phyloP scores from a whole-genome alignment of 2,797 vertebrate genomes.

The Microcaecilia unicolor region DNA sequence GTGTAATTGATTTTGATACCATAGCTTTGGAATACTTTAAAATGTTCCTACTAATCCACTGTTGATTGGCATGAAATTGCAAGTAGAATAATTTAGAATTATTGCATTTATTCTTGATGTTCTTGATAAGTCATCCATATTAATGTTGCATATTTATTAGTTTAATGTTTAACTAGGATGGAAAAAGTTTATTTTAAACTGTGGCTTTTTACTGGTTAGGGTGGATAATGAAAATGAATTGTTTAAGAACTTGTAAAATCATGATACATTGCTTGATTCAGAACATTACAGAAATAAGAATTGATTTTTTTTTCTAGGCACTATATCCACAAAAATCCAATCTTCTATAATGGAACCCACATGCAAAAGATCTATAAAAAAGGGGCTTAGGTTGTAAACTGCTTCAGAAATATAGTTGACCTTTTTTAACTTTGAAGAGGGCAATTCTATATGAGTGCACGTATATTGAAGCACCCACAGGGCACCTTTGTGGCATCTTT shows the following conservation, averaged over 20 bases:
- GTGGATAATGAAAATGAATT: conserved; percentile 17
- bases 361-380: too few species aligned
- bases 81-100: conserved; percentile 34
- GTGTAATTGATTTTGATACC: conserved; percentile 44
- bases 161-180: conserved; percentile 20
- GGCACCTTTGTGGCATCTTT: too few species aligned
- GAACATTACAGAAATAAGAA: too few species aligned
- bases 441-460: too few species aligned
- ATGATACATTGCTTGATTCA: conserved; percentile 2
- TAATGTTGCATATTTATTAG: conserved; percentile 35
- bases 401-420: too few species aligned
- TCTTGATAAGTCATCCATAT: conserved; percentile 23
- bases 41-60: conserved; percentile 42
- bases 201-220: conserved; percentile 21
- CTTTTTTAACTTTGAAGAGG: too few species aligned
- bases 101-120: conserved; percentile 37
- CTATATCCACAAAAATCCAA: too few species aligned
- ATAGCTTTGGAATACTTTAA: conserved; percentile 36
- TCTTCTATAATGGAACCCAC: too few species aligned
- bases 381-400: too few species aligned
- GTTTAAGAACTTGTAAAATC: conserved; percentile 6
- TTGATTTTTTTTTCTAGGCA: too few species aligned
- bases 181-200: conserved; percentile 28
- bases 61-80: conserved; percentile 40
- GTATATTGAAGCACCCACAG: too few species aligned